Base-by-base conservation (phyloP, 2,888 invertebrate species). In the Leptinotarsa peninsularis region DNA sequence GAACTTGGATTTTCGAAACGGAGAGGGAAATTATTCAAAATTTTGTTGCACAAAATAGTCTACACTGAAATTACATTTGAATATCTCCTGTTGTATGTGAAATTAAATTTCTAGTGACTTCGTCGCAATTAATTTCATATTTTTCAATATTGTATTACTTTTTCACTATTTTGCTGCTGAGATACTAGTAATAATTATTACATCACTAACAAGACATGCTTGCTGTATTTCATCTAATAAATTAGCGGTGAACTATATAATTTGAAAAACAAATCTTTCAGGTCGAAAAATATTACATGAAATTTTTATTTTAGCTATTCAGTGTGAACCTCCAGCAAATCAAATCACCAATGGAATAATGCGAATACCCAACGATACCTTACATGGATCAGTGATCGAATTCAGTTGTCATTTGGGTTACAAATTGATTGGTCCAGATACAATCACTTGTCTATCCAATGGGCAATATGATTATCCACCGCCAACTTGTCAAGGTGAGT, bases 391-490 rank as follows among this genome's bases (percentile, higher is more conserved):
- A 0, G 90, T 92, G 58, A 93, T 95, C 1, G 93, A 94, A 83
- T 96, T 96, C 85, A 90, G 90, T 7, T 97, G 97, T 85, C 91
- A 92, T 2, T 88, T 91, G 18, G 94, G 95, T 0, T 94, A 91
- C 86, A 90, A 89, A 76, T 88, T 97, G 72, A 89, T 91, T 27
- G 97, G 97, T 27, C 89, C 93, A 1, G 89, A 90, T 18, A 89
- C 91, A 68, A 89, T 95, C 50, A 90, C 91, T 33, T 97, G 97
- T 82, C 89, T 94, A 71, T 91, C 93, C 15, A 93, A 91, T 67
- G 97, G 97, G 0, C 91, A 93, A 76, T 97, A 96, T 91, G 95
- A 96, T 85, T 92, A 92, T 71, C 89, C 92, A 0, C 89, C 94
- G 67, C 96, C 97, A 0, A 90, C 90, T 67, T 97, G 97, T 86